Base-by-base conservation (phyloP, 1,140 invertebrate species). In the Bombus turneri region DNA sequence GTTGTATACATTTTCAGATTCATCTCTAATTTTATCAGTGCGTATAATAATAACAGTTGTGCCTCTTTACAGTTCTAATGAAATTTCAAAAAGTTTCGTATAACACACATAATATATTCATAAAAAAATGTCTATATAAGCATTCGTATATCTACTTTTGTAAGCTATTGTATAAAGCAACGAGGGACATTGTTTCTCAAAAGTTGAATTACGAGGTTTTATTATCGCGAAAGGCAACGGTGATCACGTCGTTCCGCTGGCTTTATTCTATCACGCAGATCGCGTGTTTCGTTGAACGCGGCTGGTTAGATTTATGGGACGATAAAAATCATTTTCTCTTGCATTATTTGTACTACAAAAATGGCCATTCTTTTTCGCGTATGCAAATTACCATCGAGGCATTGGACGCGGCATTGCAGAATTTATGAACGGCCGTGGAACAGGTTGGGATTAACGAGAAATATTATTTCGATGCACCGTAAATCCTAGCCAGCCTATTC, bases 381-480 rank as follows among this genome's bases (percentile, higher is more conserved):
- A 83, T 83, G 81, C 81, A 83, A 83, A 83, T 83, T 53, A 75
- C 81, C 59, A 4, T 12, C 31, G n/a, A 43, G 66, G n/a, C 37
- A 37, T n/a, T 53, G 43, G 43, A 53, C 59, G 62, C 18, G 71
- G 47, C 37, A 31, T 62, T 39, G 53, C 57, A 34, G 43, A 83
- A 83, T 83, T 83, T 83, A 83, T 83, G 81, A 68, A 83, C 81
- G 28, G 59, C 39, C 62, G 8, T 43, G 72, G 34, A 83, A 76
- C 72, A 76, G 81, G 72, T 76, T 76, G 34, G 62, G 72, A 83
- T 83, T 83, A 76, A 75, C 59, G 73, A 66, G 72, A 76, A 76
- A 83, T 83, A 83, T 81, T 57, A 72, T 83, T 83, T 83, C 59
- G 81, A 83, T 68, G 81, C 41, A 83, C 59, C 71, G 41, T 66